Conservation (phyloP, 2,113 vertebrate species). For the Chunga burmeisteri region DNA sequence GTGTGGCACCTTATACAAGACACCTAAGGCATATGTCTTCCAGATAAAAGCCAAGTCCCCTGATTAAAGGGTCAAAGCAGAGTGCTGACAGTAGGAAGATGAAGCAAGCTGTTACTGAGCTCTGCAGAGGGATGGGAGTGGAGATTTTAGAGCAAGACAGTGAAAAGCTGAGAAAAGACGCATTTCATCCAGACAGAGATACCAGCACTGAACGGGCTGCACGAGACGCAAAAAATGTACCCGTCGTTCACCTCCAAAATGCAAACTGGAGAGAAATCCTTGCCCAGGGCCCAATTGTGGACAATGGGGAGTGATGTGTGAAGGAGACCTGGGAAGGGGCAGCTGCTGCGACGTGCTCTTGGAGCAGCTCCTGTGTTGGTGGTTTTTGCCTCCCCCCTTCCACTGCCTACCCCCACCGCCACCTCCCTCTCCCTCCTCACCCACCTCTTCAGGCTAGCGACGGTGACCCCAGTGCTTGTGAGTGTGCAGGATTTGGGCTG, state of each 20-base stretch:
- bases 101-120: constrained; percentile 62
- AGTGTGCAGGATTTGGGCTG: background rate
- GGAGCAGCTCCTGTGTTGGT: background rate
- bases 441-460: accelerated
- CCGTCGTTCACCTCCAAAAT: background rate
- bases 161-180: constrained; percentile 43
- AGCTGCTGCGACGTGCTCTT: background rate
- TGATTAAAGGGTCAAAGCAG: constrained; percentile 67
- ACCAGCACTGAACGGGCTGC: background rate
- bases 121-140: constrained; percentile 29
- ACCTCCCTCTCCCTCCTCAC: background rate
- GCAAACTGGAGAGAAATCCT: background rate
- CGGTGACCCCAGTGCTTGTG: background rate
- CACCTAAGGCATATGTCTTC: constrained; percentile 62
- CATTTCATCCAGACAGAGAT: constrained; percentile 10
- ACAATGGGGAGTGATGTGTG: background rate
- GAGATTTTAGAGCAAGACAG: constrained; percentile 60
- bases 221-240: background rate
- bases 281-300: background rate
- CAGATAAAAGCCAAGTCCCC: constrained; percentile 66
- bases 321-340: background rate
- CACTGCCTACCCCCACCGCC: accelerated
- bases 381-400: accelerated
- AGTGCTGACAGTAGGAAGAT: constrained; percentile 65
- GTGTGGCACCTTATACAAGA: constrained; percentile 56